These are phyloP conservation scores for Vesta saturnalis DNA, from an alignment of 2,888 invertebrate genomes.

Conservation along the genomic window DNA sequence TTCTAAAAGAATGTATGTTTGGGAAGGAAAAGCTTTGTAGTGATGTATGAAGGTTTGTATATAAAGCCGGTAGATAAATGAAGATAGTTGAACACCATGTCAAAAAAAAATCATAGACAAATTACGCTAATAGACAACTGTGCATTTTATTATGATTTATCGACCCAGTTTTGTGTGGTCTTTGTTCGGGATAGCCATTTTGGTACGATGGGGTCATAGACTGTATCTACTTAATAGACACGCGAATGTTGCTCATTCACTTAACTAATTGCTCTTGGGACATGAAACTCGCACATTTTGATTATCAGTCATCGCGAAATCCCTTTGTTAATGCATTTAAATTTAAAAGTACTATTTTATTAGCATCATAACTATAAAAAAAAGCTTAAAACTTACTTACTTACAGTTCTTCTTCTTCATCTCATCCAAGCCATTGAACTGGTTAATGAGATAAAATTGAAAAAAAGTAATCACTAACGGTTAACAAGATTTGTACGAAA, in stretches of 20 bases:
- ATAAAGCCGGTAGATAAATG: constrained; percentile 51
- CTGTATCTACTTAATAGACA: constrained; percentile 40
- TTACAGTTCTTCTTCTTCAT: background rate
- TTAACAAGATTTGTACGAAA: constrained; percentile 9
- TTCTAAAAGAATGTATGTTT: constrained; percentile 36
- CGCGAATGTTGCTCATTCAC: constrained; percentile 47
- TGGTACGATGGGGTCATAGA: constrained; percentile 26
- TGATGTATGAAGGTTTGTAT: constrained; percentile 49
- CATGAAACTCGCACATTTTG: constrained; percentile 30
- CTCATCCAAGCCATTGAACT: background rate
- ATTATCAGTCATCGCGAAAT: constrained; percentile 20
- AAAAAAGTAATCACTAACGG: constrained; percentile 13
- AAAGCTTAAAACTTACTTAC: background rate
- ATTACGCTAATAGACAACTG: constrained; percentile 48
- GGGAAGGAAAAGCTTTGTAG: constrained; percentile 40
- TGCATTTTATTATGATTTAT: constrained; percentile 35
- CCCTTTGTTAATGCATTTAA: constrained; percentile 10
- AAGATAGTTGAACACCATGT: constrained; percentile 55
- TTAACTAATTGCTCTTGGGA: constrained; percentile 49
- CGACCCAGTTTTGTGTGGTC: constrained; percentile 16
- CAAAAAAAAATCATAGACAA: constrained; percentile 57
- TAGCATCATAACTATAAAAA: background rate
- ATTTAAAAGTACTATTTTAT: background rate
- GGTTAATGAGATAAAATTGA: background rate
- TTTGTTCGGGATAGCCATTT: constrained; percentile 23